Evolutionary conservation across 2,113 vertebrate species (phyloP).

Genomic region (Crypturellus undulatus): DNA sequence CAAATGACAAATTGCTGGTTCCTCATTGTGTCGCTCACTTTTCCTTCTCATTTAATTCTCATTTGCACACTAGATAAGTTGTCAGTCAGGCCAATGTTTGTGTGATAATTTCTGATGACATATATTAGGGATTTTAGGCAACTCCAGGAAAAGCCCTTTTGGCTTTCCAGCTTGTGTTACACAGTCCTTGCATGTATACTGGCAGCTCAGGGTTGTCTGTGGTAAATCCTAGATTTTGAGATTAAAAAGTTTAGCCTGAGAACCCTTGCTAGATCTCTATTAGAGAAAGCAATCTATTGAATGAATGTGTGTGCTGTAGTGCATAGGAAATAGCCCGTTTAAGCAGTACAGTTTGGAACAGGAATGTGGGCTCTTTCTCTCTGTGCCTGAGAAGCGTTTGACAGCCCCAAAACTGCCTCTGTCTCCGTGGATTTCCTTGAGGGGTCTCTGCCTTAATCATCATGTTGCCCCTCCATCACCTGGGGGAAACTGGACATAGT

Average conservation of each 20-base stretch:
- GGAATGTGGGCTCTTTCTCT: neutral
- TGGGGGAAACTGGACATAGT: neutral
- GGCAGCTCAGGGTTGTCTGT: neutral
- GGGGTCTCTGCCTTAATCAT: neutral
- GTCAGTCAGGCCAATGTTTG: neutral
- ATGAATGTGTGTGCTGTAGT: neutral
- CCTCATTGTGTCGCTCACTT: neutral
- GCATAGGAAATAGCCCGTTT: neutral
- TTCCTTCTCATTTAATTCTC: constrained; percentile 10
- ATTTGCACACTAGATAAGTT: neutral
- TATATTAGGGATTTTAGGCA: neutral
- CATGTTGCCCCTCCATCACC: neutral
- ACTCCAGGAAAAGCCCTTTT: neutral
- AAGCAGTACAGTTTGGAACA: neutral
- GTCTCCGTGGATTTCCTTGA: neutral
- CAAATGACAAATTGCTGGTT: constrained; percentile 33
- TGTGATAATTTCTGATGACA: neutral
- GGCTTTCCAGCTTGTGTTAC: neutral
- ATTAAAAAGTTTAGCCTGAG: neutral
- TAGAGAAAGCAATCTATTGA: neutral
- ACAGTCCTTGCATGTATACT: neutral
- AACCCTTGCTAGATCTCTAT: neutral
- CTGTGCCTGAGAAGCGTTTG: neutral
- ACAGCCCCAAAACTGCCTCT: neutral
- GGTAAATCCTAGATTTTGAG: neutral